Conservation (phyloP, 2,797 vertebrate genomes). For the Sebastes reedi region DNA sequence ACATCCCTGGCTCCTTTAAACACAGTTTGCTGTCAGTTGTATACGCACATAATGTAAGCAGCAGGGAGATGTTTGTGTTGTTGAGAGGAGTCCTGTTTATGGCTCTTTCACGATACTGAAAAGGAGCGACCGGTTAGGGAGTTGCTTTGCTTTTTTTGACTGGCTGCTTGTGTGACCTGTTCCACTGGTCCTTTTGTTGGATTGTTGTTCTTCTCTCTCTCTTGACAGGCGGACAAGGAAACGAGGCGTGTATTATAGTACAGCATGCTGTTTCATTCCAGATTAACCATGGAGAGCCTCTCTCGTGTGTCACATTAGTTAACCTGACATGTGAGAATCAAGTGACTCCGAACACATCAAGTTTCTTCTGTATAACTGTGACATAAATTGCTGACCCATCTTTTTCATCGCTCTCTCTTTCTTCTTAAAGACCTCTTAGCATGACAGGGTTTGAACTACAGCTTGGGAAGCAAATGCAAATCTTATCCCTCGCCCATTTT, state of each 20-base stretch:
- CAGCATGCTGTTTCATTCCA: conserved; percentile 9
- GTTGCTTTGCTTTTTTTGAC: not conserved
- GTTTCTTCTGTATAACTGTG: not conserved
- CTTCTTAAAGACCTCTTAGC: not conserved
- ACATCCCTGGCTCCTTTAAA: not conserved
- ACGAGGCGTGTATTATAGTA: not conserved
- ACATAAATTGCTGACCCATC: not conserved
- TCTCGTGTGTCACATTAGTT: not conserved
- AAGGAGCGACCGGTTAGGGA: not conserved
- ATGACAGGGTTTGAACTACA: not conserved
- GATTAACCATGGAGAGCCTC: conserved; percentile 3
- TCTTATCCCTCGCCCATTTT: not conserved
- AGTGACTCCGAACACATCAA: not conserved
- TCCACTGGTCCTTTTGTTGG: not conserved
- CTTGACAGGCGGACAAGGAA: not conserved
- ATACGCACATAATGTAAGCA: conserved; percentile 11
- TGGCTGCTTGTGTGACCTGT: conserved; percentile 24
- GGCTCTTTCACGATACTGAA: not conserved
- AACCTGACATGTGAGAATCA: not conserved
- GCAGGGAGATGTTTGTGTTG: conserved; percentile 31
- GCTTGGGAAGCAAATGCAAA: not conserved
- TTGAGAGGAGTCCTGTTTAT: conserved; percentile 5
- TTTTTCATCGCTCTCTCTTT: not conserved
- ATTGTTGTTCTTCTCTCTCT: not conserved
- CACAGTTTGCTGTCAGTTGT: conserved; percentile 18